Evolutionary conservation across 2,888 invertebrate species (phyloP).

Genomic region (Syritta pipiens): DNA sequence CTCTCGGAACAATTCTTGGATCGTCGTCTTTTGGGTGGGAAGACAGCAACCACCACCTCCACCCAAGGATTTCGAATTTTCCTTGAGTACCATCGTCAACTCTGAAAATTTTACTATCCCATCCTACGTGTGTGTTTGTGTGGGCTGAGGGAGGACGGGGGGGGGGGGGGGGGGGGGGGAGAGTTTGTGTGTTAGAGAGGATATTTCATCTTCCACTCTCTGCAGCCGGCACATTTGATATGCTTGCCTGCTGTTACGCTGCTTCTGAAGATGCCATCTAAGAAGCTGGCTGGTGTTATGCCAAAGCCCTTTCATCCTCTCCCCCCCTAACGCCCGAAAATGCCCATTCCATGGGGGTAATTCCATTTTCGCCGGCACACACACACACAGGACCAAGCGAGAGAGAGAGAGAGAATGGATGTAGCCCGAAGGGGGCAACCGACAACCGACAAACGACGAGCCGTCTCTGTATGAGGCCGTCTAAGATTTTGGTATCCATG

Average conservation of each 20-base stretch:
- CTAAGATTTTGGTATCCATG: conserved; percentile 64
- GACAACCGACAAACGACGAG: too few species aligned
- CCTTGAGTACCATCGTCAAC: conserved; percentile 37
- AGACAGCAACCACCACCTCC: conserved; percentile 27
- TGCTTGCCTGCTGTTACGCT: conserved; percentile 66
- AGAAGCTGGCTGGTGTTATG: conserved; percentile 62
- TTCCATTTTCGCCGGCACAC: conserved; percentile 37
- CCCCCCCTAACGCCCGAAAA: conserved; percentile 14
- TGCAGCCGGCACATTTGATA: conserved; percentile 66
- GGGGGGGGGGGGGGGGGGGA: neutral
- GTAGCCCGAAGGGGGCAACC: too few species aligned
- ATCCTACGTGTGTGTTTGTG: conserved; percentile 8
- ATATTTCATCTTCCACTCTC: conserved; percentile 60
- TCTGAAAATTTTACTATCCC: conserved; percentile 43
- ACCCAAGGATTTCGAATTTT: conserved; percentile 63
- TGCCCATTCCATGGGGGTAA: conserved; percentile 48
- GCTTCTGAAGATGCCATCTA: conserved; percentile 61
- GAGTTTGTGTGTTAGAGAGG: conserved; percentile 35
- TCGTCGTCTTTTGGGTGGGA: conserved; percentile 52
- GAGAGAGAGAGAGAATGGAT: too few species aligned
- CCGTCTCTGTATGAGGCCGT: conserved; percentile 58
- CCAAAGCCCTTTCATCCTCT: conserved; percentile 49
- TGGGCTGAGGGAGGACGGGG: too few species aligned
- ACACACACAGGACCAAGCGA: too few species aligned
- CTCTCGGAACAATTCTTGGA: conserved; percentile 54